Conservation (phyloP, 2,113 vertebrate species). For the Ciconia boyciana region DNA sequence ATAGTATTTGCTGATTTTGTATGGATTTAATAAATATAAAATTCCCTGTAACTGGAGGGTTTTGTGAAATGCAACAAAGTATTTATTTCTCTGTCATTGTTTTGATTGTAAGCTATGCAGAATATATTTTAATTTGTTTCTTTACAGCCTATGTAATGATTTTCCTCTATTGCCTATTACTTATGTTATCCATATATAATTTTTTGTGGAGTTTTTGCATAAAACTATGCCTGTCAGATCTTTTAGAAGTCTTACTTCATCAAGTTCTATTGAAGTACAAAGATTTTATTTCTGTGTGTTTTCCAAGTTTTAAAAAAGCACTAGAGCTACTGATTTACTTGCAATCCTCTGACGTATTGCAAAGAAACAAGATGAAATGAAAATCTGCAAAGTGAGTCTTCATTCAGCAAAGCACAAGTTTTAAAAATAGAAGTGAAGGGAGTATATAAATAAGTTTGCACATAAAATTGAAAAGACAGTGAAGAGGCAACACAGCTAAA, state of each 20-base stretch:
- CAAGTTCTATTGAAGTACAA: neutral
- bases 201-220: neutral
- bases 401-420: neutral
- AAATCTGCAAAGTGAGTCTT: neutral
- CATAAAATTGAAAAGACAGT: neutral
- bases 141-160: neutral
- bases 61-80: neutral
- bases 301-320: neutral
- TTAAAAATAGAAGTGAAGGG: neutral
- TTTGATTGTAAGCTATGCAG: neutral
- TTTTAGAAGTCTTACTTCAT: neutral
- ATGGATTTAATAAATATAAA: neutral
- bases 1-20: neutral
- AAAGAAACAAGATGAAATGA: neutral
- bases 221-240: neutral
- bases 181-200: neutral
- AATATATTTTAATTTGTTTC: neutral
- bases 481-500: neutral
- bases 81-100: neutral
- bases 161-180: neutral
- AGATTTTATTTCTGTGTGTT: neutral
- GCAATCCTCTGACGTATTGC: neutral
- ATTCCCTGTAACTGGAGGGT: neutral
- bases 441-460: neutral
- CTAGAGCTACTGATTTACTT: neutral